These are phyloP conservation scores for Drosophila testacea DNA, from an alignment of 2,888 invertebrate genomes.

Conservation along the genomic window DNA sequence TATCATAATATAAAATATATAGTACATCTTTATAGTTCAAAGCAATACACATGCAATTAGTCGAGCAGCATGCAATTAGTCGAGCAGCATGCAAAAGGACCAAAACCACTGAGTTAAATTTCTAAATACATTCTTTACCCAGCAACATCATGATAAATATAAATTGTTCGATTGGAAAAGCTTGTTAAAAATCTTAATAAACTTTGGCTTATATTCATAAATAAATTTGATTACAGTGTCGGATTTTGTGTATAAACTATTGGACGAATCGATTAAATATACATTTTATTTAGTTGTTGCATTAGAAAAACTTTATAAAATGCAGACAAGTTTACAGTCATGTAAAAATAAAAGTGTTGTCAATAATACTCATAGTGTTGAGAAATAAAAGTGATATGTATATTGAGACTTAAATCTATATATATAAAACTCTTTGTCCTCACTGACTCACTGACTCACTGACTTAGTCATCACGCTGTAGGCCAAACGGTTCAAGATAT, in stretches of 20 bases:
- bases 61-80: constrained; percentile 30
- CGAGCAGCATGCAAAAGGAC: constrained; percentile 14
- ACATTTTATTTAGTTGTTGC: too few relatives aligned
- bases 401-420: too few relatives aligned
- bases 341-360: too few relatives aligned
- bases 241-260: not conserved
- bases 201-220: not conserved
- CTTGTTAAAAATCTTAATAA: constrained; percentile 1
- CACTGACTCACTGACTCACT: too few relatives aligned
- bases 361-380: too few relatives aligned
- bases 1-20: constrained; percentile 8
- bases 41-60: constrained; percentile 68
- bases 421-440: too few relatives aligned
- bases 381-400: too few relatives aligned
- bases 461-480: too few relatives aligned
- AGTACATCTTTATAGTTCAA: constrained; percentile 52
- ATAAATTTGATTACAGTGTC: not conserved
- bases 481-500: too few relatives aligned
- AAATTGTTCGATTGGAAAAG: not conserved
- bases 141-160: constrained; percentile 6
- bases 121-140: constrained; percentile 5
- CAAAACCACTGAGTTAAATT: constrained; percentile 40
- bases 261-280: too few relatives aligned
- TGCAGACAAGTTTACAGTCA: too few relatives aligned
- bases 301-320: too few relatives aligned